These are phyloP conservation scores for Sebastes kiyomatsui DNA, from an alignment of 2,797 vertebrate species.

Conservation along the genomic window DNA sequence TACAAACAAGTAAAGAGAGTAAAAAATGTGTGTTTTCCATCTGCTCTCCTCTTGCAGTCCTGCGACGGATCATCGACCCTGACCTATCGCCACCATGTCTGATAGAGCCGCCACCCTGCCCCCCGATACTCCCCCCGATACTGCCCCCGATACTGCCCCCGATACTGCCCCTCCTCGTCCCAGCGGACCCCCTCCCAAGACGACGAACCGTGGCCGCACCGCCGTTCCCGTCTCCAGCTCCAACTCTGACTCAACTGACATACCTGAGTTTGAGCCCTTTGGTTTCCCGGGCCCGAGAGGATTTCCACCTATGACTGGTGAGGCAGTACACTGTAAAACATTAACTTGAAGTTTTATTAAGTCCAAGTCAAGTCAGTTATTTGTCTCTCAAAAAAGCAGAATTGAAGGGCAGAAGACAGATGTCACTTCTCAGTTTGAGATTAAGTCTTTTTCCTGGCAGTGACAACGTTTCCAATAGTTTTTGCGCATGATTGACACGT, in stretches of 20 bases:
- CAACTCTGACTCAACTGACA: conserved; percentile 82
- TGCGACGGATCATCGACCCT: not conserved
- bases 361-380: not conserved
- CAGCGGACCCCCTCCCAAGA: conserved; percentile 45
- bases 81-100: conserved; percentile 17
- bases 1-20: not conserved
- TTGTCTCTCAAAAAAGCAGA: not conserved
- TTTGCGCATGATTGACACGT: conserved; percentile 34
- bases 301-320: conserved; percentile 85
- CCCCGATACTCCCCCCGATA: not conserved
- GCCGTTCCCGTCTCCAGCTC: conserved; percentile 80
- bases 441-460: conserved; percentile 20
- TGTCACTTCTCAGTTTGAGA: conserved; percentile 22
- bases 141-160: conserved; percentile 6
- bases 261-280: conserved; percentile 87
- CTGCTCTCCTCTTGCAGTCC: conserved; percentile 12
- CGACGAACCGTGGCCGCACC: conserved; percentile 82
- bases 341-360: not conserved
- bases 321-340: not conserved
- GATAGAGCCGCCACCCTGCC: conserved; percentile 22
- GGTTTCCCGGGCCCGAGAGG: conserved; percentile 81
- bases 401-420: not conserved
- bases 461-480: not conserved
- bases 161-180: conserved; percentile 33
- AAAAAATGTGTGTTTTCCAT: not conserved